Evolutionary conservation across 2,797 vertebrate genomes (phyloP).

Genomic region (Gorsachius magnificus): DNA sequence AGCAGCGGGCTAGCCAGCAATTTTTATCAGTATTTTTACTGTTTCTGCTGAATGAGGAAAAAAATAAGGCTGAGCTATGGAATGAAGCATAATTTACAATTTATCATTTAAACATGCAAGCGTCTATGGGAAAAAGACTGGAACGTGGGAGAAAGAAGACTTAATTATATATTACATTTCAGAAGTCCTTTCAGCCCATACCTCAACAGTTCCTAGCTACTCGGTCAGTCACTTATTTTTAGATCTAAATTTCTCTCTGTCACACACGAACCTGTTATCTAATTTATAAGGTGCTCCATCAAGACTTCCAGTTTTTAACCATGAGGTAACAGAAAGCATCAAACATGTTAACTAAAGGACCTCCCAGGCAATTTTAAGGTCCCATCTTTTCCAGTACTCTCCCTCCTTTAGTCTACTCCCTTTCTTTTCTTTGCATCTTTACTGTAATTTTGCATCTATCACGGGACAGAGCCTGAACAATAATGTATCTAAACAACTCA

Average conservation of each 20-base stretch:
- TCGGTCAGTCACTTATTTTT: conserved; percentile 42
- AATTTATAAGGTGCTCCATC: conserved; percentile 49
- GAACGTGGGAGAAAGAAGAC: not conserved
- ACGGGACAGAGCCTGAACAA: not conserved
- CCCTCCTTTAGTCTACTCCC: not conserved
- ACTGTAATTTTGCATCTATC: not conserved
- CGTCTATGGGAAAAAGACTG: not conserved
- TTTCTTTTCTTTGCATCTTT: not conserved
- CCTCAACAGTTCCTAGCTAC: not conserved
- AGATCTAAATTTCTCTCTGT: conserved; percentile 29
- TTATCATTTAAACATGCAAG: conserved; percentile 1
- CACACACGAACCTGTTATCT: not conserved
- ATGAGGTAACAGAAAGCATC: not conserved
- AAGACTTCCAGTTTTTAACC: conserved; percentile 9
- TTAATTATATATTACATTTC: conserved; percentile 42
- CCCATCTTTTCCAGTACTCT: not conserved
- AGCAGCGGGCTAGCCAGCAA: not conserved
- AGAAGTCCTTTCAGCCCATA: conserved; percentile 2
- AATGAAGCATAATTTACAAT: conserved; percentile 27
- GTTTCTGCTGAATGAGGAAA: not conserved
- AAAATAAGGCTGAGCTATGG: not conserved
- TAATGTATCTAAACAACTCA: not conserved
- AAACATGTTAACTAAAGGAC: not conserved
- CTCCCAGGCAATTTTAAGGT: not conserved
- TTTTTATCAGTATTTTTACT: not conserved